phyloP scores from a whole-genome alignment of 2,888 invertebrate genomes.

The Rapana venosa region DNA sequence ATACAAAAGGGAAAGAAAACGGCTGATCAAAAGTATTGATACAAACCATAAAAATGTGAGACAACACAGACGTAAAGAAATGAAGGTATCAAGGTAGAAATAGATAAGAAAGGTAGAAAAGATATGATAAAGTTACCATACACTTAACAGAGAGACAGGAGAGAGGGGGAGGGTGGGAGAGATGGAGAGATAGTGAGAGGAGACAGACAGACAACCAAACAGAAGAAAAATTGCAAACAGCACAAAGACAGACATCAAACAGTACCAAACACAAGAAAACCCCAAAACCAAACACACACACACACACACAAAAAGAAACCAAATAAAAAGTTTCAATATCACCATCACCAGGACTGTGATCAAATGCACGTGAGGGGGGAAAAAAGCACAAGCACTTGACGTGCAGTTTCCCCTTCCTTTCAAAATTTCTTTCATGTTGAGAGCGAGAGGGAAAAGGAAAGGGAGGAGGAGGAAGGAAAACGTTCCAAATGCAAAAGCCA shows the following conservation, averaged over 20 bases:
- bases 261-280: neutral
- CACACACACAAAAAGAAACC: neutral
- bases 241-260: too few species aligned
- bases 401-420: too few species aligned
- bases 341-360: neutral
- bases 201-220: neutral
- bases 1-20: too few species aligned
- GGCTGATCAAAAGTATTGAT: too few species aligned
- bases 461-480: neutral
- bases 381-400: neutral
- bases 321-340: neutral
- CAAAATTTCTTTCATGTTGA: too few species aligned
- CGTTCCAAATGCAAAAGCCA: too few species aligned
- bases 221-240: neutral
- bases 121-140: too few species aligned
- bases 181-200: neutral
- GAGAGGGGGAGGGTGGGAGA: neutral
- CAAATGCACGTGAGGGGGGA: neutral
- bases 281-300: neutral
- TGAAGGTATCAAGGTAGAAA: conserved; percentile 20
- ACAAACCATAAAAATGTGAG: too few species aligned
- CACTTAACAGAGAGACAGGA: neutral
- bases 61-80: too few species aligned
- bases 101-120: too few species aligned
- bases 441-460: neutral